These are phyloP conservation scores for Brachymystax lenok DNA, from an alignment of 2,797 vertebrate genomes.

Conservation along the genomic window DNA sequence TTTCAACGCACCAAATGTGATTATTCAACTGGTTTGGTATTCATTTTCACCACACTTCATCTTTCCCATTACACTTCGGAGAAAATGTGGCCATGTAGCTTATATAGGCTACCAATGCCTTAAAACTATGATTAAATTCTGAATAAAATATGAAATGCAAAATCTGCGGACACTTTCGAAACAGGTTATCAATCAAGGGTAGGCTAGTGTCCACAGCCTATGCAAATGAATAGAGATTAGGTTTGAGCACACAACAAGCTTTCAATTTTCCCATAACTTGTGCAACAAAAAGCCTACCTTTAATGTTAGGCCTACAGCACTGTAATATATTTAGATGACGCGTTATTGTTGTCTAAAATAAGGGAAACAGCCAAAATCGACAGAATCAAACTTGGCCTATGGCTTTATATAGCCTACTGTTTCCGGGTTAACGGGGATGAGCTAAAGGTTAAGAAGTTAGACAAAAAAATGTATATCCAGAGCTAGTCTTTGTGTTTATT, in stretches of 20 bases:
- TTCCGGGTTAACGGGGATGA: background rate
- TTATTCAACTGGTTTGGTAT: background rate
- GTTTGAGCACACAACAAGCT: no score
- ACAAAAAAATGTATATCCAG: constrained; percentile 56
- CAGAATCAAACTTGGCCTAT: background rate
- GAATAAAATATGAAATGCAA: background rate
- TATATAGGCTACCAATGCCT: background rate
- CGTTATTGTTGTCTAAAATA: background rate
- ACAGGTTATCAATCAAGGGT: no score
- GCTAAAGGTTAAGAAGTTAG: constrained; percentile 55
- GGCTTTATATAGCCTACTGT: background rate
- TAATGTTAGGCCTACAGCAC: background rate
- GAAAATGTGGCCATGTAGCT: background rate
- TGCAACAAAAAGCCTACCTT: no score
- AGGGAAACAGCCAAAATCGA: background rate
- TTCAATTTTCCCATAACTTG: no score
- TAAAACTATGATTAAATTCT: background rate
- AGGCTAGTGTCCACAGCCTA: no score
- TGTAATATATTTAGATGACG: background rate
- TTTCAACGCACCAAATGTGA: background rate
- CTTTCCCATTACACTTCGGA: background rate
- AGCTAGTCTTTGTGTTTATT: constrained; percentile 37
- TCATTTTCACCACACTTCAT: background rate
- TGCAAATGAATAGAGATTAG: no score
- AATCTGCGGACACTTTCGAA: background rate